Evolutionary conservation across 1,140 invertebrate genomes (phyloP).

Genomic region (Yoshiicerus persimilis): DNA sequence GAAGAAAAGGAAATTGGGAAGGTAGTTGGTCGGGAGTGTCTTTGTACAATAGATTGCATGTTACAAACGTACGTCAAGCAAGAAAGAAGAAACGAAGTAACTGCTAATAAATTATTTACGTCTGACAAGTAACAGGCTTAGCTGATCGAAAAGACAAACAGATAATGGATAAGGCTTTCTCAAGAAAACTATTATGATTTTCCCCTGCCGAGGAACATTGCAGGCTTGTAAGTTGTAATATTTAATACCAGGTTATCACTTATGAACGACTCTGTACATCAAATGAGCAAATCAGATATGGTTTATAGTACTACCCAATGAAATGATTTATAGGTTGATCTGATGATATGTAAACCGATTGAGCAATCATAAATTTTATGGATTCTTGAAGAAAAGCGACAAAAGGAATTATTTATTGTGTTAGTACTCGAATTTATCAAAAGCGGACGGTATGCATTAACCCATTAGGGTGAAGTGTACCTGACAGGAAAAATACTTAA

Average conservation of each 20-base stretch:
- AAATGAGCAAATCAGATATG: background rate
- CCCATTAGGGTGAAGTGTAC: background rate
- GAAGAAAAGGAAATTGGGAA: background rate
- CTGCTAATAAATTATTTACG: background rate
- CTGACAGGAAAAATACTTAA: background rate
- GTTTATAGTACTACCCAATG: too few species aligned
- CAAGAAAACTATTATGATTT: background rate
- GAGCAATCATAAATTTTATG: background rate
- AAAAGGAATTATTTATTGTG: background rate
- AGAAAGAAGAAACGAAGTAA: background rate
- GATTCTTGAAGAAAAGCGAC: background rate
- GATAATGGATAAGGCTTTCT: constrained; percentile 9
- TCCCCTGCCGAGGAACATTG: too few species aligned
- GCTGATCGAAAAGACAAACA: background rate
- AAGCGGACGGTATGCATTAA: background rate
- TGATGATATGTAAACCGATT: background rate
- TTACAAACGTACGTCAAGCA: background rate
- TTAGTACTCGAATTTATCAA: background rate
- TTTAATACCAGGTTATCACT: too few species aligned
- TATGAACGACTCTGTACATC: too few species aligned
- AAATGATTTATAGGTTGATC: background rate
- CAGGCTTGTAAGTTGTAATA: too few species aligned
- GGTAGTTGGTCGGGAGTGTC: background rate
- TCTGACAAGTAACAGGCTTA: background rate
- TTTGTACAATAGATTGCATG: background rate